phyloP scores from a whole-genome alignment of 2,797 vertebrate genomes.

The Semaprochilodus insignis region DNA sequence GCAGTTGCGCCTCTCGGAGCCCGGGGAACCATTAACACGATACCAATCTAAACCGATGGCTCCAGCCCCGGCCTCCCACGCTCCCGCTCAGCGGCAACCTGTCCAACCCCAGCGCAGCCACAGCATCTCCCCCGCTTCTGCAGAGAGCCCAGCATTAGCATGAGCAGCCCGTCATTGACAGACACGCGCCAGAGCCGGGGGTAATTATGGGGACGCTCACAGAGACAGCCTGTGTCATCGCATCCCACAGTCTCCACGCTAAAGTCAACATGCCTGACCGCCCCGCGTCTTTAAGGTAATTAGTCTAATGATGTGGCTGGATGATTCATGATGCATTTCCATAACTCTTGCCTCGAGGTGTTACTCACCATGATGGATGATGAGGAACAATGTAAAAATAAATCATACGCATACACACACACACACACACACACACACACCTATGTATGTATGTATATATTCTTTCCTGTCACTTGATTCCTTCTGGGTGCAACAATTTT shows the following conservation, averaged over 20 bases:
- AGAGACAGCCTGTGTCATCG: slow-evolving; percentile 76
- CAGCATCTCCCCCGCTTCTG: slow-evolving; percentile 55
- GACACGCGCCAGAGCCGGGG: slow-evolving; percentile 76
- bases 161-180: slow-evolving; percentile 80
- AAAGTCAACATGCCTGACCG: slow-evolving; percentile 43
- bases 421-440: not conserved
- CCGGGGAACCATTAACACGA: slow-evolving; percentile 82
- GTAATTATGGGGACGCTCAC: slow-evolving; percentile 75
- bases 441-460: not conserved
- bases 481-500: too few relatives aligned
- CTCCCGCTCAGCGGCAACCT: slow-evolving; percentile 73
- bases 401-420: not conserved
- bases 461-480: too few relatives aligned
- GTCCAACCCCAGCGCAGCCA: slow-evolving; percentile 66
- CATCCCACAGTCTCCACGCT: slow-evolving; percentile 71
- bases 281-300: slow-evolving; percentile 44
- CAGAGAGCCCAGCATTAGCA: slow-evolving; percentile 71
- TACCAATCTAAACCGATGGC: slow-evolving; percentile 83
- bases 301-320: slow-evolving; percentile 49
- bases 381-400: not conserved
- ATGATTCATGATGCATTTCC: slow-evolving; percentile 41
- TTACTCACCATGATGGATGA: slow-evolving; percentile 32
- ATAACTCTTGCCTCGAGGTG: slow-evolving; percentile 44
- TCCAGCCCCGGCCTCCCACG: slow-evolving; percentile 80
- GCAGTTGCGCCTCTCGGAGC: slow-evolving; percentile 77